phyloP scores from a whole-genome alignment of 2,888 invertebrate species.

The Cylindroiulus punctatus region DNA sequence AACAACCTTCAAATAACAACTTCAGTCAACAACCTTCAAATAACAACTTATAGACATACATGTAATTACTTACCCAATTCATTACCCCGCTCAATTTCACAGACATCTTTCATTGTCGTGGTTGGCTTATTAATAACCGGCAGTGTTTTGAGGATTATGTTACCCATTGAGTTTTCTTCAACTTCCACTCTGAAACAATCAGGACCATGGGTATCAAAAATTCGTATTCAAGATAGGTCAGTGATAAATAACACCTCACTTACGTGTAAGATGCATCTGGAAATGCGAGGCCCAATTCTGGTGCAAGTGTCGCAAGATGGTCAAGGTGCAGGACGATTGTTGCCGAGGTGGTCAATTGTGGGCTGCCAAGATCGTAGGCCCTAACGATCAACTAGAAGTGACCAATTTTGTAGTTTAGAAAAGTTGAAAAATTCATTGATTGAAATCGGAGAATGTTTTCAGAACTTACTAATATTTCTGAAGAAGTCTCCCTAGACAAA shows the following conservation, averaged over 20 bases:
- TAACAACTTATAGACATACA: background rate
- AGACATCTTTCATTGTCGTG: conserved; percentile 77
- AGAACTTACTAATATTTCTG: conserved; percentile 72
- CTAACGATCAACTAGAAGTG: conserved; percentile 77
- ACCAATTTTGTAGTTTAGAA: background rate
- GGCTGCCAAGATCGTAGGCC: conserved; percentile 87
- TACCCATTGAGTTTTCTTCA: conserved; percentile 78
- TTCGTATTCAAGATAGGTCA: background rate
- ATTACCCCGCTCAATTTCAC: conserved; percentile 81
- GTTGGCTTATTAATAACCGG: conserved; percentile 80
- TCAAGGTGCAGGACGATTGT: conserved; percentile 83
- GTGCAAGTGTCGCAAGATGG: conserved; percentile 74
- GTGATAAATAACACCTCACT: conserved; percentile 59
- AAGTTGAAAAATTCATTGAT: background rate
- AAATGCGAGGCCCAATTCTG: conserved; percentile 84
- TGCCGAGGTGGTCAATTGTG: conserved; percentile 82
- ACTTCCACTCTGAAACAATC: conserved; percentile 72
- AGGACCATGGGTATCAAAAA: background rate
- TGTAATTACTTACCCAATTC: conserved; percentile 71
- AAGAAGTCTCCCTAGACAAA: conserved; percentile 83
- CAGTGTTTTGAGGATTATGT: conserved; percentile 75
- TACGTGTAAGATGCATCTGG: conserved; percentile 83
- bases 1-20: too few relatives aligned
- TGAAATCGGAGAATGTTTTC: too few relatives aligned
- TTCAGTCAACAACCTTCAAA: too few relatives aligned